These are phyloP conservation scores for Diorhabda carinulata DNA, from an alignment of 1,140 invertebrate genomes.

Conservation along the genomic window DNA sequence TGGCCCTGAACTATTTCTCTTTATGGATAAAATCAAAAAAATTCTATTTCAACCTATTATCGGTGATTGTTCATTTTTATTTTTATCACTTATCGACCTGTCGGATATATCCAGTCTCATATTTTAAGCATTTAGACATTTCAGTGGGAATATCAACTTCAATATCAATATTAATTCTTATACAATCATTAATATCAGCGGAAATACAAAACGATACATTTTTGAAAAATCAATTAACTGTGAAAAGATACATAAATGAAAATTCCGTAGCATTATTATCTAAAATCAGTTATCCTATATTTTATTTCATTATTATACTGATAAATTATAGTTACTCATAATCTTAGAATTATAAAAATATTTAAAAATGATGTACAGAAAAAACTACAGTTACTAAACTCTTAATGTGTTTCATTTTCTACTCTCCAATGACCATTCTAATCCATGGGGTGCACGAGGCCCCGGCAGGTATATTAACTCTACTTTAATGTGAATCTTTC, in stretches of 20 bases:
- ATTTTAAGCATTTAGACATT: slow-evolving; percentile 30
- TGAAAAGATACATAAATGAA: not conserved
- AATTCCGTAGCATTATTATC: not conserved
- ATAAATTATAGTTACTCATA: not conserved
- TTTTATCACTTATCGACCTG: slow-evolving; percentile 23
- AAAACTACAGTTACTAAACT: slow-evolving; percentile 1
- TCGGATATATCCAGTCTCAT: slow-evolving; percentile 17
- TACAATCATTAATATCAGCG: not conserved
- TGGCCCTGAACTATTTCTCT: slow-evolving; percentile 23
- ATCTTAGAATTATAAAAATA: not conserved
- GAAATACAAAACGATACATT: not conserved
- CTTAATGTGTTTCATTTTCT: not conserved
- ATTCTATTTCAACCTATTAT: slow-evolving; percentile 9
- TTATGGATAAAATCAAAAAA: slow-evolving; percentile 24
- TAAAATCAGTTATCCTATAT: not conserved
- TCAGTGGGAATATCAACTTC: slow-evolving; percentile 22
- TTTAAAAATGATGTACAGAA: not conserved
- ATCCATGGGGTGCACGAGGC: too few relatives aligned
- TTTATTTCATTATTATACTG: not conserved
- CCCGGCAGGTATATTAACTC: too few relatives aligned
- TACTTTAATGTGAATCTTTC: too few relatives aligned
- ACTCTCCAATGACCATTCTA: too few relatives aligned
- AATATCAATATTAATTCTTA: not conserved
- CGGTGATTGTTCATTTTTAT: slow-evolving; percentile 19
- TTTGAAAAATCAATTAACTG: too few relatives aligned